phyloP scores from a whole-genome alignment of 2,797 vertebrate genomes.

The Pipistrellus pygmaeus region DNA sequence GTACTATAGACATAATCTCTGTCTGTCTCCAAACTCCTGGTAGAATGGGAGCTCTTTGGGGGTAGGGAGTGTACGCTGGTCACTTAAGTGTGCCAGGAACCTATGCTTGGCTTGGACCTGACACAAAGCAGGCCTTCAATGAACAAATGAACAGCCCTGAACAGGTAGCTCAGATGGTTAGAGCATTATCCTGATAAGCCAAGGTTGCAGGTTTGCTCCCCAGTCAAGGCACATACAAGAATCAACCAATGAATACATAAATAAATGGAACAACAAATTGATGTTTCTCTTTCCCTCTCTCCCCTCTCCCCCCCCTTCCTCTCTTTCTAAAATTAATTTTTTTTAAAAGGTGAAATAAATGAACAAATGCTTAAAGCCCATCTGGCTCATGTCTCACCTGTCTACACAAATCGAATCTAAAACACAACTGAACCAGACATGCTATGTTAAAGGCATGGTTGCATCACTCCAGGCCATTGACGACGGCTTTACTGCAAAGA shows the following conservation, averaged over 20 bases:
- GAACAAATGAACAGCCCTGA: slow-evolving; percentile 19
- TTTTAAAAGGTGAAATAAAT: not conserved
- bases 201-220: not conserved
- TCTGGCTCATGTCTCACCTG: slow-evolving; percentile 42
- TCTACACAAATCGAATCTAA: slow-evolving; percentile 42
- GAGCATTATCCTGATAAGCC: not conserved
- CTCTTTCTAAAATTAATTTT: not conserved
- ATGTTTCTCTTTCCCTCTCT: not conserved
- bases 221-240: not conserved
- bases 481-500: not conserved
- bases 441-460: slow-evolving; percentile 2
- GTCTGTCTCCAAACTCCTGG: not conserved
- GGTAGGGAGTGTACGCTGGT: not conserved
- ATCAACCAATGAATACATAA: not conserved
- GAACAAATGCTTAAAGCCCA: slow-evolving; percentile 31
- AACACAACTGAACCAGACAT: slow-evolving; percentile 19
- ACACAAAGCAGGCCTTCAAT: not conserved
- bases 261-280: not conserved
- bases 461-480: not conserved
- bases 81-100: slow-evolving; percentile 47
- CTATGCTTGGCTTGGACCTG: not conserved
- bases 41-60: not conserved
- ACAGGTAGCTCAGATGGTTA: not conserved
- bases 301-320: not conserved
- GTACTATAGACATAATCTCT: not conserved